Conservation (phyloP, 37 sponge, comb jelly and placozoan genomes). For the Oopsacas minuta region DNA sequence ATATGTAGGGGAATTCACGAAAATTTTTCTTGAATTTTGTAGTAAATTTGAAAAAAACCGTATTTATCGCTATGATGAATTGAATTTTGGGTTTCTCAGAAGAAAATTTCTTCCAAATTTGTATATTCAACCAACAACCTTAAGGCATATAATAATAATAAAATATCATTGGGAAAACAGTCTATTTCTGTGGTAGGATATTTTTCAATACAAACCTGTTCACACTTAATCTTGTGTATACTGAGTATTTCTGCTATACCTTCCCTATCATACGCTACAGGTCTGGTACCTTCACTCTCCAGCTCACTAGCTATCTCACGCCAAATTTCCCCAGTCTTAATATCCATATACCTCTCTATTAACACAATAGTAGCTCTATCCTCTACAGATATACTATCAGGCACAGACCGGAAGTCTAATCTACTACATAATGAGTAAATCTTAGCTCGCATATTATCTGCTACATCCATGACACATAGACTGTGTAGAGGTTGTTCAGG, state of each 20-base stretch:
- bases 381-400: conserved; percentile 45
- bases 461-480: conserved; percentile 60
- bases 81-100: too few relatives aligned
- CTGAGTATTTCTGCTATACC: conserved; percentile 65
- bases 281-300: conserved; percentile 62
- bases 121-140: too few relatives aligned
- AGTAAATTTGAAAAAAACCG: too few relatives aligned
- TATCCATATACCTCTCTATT: conserved; percentile 71
- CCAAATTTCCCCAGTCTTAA: conserved; percentile 94
- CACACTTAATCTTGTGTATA: conserved; percentile 60
- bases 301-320: conserved; percentile 76
- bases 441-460: conserved; percentile 93
- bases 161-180: too few relatives aligned
- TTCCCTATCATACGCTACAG: conserved; percentile 82
- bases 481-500: neutral
- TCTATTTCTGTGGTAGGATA: too few relatives aligned
- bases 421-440: conserved; percentile 75
- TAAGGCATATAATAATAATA: too few relatives aligned
- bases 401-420: conserved; percentile 56
- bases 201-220: conserved; percentile 44
- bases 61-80: too few relatives aligned
- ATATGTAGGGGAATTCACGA: too few relatives aligned
- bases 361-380: conserved; percentile 77
- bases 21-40: too few relatives aligned
- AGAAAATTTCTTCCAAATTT: too few relatives aligned